Percentiles rank a stretch among this genome's conserved stretches.
phyloP scores from a whole-genome alignment of 2,113 vertebrate species.

The Corythaixoides concolor region DNA sequence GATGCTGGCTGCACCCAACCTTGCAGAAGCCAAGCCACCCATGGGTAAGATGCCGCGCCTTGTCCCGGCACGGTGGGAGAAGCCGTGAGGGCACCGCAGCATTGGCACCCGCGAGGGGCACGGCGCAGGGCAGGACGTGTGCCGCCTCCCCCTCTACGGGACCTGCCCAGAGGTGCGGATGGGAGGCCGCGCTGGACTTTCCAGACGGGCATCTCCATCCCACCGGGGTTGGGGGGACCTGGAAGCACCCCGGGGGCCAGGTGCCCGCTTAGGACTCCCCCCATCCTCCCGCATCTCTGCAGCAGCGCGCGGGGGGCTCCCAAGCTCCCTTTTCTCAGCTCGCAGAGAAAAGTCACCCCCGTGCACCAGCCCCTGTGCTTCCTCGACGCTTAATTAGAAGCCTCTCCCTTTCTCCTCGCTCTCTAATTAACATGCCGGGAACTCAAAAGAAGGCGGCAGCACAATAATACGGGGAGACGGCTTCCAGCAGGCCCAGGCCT shows the following conservation, averaged over 20 bases:
- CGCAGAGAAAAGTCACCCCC: slow-evolving; percentile 82
- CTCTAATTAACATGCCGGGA: slow-evolving; percentile 83
- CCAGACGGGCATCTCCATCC: neutral
- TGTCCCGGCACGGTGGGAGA: neutral
- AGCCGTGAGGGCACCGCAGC: accelerated
- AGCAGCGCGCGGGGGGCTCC: neutral
- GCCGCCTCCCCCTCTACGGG: accelerated
- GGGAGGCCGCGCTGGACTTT: neutral
- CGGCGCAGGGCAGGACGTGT: accelerated
- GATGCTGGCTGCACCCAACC: neutral
- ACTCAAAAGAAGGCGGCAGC: slow-evolving; percentile 75
- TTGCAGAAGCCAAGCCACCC: neutral
- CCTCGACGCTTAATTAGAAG: slow-evolving; percentile 86
- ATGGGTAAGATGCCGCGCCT: neutral
- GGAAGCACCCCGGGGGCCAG: neutral
- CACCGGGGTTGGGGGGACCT: accelerated
- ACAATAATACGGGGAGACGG: slow-evolving; percentile 75
- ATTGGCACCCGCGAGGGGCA: accelerated
- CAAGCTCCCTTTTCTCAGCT: slow-evolving; percentile 74
- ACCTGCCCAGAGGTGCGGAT: neutral
- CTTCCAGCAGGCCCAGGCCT: slow-evolving; percentile 76
- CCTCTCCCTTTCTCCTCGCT: slow-evolving; percentile 79
- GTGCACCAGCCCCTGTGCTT: slow-evolving; percentile 66
- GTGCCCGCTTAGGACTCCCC: neutral
- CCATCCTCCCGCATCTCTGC: neutral